Conservation (phyloP, 1,140 invertebrate genomes). For the Daktulosphaira vitifoliae region DNA sequence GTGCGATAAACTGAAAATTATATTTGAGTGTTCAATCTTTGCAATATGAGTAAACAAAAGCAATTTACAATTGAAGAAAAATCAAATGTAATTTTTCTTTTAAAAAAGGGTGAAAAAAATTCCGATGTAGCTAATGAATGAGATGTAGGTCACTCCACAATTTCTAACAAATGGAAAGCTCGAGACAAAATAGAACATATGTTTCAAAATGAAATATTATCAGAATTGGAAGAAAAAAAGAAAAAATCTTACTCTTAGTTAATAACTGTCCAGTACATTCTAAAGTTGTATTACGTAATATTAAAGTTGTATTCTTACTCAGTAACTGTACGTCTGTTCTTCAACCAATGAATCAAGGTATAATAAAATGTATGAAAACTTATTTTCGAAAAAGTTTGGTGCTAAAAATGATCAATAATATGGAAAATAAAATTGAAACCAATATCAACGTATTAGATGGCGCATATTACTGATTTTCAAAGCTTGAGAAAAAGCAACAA, state of each 20-base stretch:
- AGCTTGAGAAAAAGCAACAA: neutral
- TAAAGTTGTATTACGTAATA: neutral
- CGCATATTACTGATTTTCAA: neutral
- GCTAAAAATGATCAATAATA: neutral
- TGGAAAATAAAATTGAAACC: neutral
- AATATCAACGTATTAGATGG: neutral
- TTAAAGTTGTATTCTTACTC: neutral
- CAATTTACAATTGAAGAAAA: neutral
- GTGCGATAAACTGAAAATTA: neutral
- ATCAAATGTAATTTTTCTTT: neutral
- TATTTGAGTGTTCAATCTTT: neutral
- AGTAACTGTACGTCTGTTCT: neutral
- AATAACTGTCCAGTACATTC: neutral
- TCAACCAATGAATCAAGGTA: too few species aligned
- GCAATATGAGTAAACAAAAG: neutral
- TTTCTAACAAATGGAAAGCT: too few species aligned
- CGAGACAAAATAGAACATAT: neutral
- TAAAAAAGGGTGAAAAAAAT: neutral
- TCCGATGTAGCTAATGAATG: neutral
- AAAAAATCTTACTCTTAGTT: neutral
- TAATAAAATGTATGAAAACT: neutral
- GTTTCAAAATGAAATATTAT: neutral
- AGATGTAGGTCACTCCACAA: too few species aligned
- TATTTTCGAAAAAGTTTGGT: constrained; percentile 4
- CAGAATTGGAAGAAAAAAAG: neutral